Percentiles rank a stretch among this genome's conserved stretches.
These are phyloP conservation scores for Bursaphelenchus mucronatus DNA, from an alignment of 1,140 invertebrate species.

Conservation along the genomic window DNA sequence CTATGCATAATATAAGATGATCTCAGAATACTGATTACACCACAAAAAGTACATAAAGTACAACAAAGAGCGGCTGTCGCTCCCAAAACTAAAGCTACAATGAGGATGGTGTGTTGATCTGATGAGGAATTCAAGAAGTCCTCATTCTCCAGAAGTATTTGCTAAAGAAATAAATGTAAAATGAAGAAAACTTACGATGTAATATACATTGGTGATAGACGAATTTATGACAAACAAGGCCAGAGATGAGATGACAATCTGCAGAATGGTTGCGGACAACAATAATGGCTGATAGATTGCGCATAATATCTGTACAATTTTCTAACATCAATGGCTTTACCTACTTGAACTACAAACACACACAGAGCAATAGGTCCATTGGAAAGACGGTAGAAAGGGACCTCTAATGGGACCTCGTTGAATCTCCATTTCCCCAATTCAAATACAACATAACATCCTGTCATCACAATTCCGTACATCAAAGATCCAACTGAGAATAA, in stretches of 20 bases:
- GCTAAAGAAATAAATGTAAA: slow-evolving; percentile 30
- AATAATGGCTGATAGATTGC: slow-evolving; percentile 35
- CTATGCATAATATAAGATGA: slow-evolving; percentile 53
- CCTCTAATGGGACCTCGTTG: slow-evolving; percentile 49
- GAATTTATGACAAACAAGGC: slow-evolving; percentile 54
- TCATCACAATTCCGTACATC: slow-evolving; percentile 54
- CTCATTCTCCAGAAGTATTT: slow-evolving; percentile 38
- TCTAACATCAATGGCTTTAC: background rate
- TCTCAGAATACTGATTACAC: slow-evolving; percentile 42
- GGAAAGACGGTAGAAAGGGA: slow-evolving; percentile 53
- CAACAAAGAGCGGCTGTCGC: slow-evolving; percentile 49
- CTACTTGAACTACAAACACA: slow-evolving; percentile 54
- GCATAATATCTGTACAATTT: slow-evolving; percentile 19
- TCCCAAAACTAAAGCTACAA: slow-evolving; percentile 53
- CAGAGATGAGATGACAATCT: slow-evolving; percentile 49
- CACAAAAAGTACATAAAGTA: slow-evolving; percentile 45
- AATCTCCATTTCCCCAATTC: slow-evolving; percentile 59
- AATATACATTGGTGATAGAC: slow-evolving; percentile 58
- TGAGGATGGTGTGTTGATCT: slow-evolving; percentile 40
- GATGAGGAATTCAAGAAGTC: slow-evolving; percentile 35
- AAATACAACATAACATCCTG: slow-evolving; percentile 57
- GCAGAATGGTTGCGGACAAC: slow-evolving; percentile 49
- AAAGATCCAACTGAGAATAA: slow-evolving; percentile 52
- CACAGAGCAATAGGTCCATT: slow-evolving; percentile 57
- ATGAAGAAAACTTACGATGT: slow-evolving; percentile 37